A percentile compares a stretch with the other conserved stretches of the same genome.
phyloP scores from a whole-genome alignment of 2,888 invertebrate species.

The Xestia xanthographa region DNA sequence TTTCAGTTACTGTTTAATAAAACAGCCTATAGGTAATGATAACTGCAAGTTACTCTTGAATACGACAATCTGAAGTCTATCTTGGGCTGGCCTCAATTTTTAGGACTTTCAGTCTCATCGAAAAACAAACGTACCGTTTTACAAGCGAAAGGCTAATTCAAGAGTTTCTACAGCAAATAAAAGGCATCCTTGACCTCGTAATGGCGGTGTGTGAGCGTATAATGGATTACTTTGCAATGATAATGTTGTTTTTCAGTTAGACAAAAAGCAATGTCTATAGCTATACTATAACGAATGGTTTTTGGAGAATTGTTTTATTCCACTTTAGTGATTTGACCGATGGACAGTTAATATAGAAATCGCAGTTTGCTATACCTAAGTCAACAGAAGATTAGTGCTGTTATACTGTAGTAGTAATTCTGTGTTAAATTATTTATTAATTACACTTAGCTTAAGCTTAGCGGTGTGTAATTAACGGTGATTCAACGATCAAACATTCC shows the following conservation, averaged over 20 bases:
- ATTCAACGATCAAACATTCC: slow-evolving; percentile 31
- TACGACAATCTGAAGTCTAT: not conserved
- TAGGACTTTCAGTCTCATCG: slow-evolving; percentile 29
- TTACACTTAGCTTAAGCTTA: not conserved
- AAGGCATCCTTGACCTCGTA: slow-evolving; percentile 56
- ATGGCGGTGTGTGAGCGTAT: slow-evolving; percentile 34
- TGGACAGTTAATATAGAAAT: not conserved
- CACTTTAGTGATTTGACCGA: not conserved
- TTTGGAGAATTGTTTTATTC: not conserved
- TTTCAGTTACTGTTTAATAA: slow-evolving; percentile 17
- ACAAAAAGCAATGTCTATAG: not conserved
- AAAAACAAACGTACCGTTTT: slow-evolving; percentile 45
- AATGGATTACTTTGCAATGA: slow-evolving; percentile 37
- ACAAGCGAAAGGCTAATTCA: slow-evolving; percentile 54
- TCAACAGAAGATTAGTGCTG: not conserved
- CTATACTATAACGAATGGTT: not conserved
- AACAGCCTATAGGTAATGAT: slow-evolving; percentile 9
- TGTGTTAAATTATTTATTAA: slow-evolving; percentile 6
- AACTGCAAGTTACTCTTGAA: not conserved
- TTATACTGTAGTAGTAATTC: not conserved
- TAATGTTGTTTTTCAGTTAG: slow-evolving; percentile 28
- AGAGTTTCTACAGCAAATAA: slow-evolving; percentile 46
- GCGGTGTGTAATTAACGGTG: slow-evolving; percentile 22
- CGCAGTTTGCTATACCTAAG: not conserved
- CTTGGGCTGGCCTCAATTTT: slow-evolving; percentile 40